Base-by-base conservation (phyloP, 2,888 invertebrate genomes). In the Tolmerus cingulatus region DNA sequence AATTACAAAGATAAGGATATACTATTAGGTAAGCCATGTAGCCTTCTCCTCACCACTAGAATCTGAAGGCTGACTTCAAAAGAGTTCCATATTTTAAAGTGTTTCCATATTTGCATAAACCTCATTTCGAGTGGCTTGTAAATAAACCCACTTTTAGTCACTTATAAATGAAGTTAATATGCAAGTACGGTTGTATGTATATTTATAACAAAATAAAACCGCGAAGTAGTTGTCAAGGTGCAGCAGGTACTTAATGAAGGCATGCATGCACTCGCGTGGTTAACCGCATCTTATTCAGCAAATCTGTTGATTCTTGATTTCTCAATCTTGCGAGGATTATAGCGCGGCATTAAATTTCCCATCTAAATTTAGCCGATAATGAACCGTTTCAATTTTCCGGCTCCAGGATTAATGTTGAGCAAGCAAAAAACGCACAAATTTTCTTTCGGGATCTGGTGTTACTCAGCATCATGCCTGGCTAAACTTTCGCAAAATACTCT, bases 331-430 rank as follows among this genome's bases (percentile, higher is more conserved):
- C 16, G n/a, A 79, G 30, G 46, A 51, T 79, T 79, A 79, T 46
- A 27, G 16, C 34, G 1, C 55, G 79, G 79, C 79, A 27, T 79
- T 27, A 12, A 51, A 5, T 79, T 79, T 51, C 79, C 46, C 46
- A 51, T 79, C 79, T 79, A 79, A 79, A 55, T 51, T 79, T 79
- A 79, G 79, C 51, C 40, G 66, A 66, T 66, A 79, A 30, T 27
- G 79, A 79, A 79, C 5, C 30, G 51, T 79, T 79, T 79, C 51
- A 12, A 43, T 12, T 51, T n/a, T 79, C 27, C 79, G 40, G 27
- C 34, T 51, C 27, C 79, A 79, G 43, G 51, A 51, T 51, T 51
- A 55, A 51, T 79, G 51, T 51, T 27, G 79, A 14, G 30, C 79
- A 43, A 78, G 19, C 19, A 40, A 27, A 40, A 78, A 66, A 23